A percentile compares a stretch with the other conserved stretches of the same genome.
Conservation (phyloP, 2,888 invertebrate species). For the Chorisops tibialis region DNA sequence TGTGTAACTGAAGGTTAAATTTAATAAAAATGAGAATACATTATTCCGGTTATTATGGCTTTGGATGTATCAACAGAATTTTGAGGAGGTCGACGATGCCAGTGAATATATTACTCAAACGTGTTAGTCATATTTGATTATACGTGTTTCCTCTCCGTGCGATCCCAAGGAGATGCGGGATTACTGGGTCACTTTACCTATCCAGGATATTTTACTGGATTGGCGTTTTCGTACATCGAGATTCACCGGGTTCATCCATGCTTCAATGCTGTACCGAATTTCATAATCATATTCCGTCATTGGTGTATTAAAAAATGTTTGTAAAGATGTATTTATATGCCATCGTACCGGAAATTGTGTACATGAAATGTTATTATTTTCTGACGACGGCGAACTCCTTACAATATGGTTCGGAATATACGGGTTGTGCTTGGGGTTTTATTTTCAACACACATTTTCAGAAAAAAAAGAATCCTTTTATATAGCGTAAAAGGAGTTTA, state of each 20-base stretch:
- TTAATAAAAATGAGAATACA: slow-evolving; percentile 32
- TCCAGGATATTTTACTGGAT: no score
- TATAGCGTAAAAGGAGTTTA: no score
- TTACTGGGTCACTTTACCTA: neutral
- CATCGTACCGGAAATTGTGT: slow-evolving; percentile 17
- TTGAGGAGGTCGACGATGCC: slow-evolving; percentile 24
- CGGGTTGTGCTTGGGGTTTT: no score
- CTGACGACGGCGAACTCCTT: neutral
- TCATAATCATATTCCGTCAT: slow-evolving; percentile 22
- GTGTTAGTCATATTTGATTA: slow-evolving; percentile 32
- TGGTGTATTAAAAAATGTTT: slow-evolving; percentile 23
- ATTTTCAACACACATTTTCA: no score
- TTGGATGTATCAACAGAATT: slow-evolving; percentile 28
- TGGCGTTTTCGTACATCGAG: no score
- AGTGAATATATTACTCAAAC: slow-evolving; percentile 30
- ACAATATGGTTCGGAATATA: no score
- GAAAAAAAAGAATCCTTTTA: no score
- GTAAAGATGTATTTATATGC: slow-evolving; percentile 18
- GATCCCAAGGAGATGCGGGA: neutral
- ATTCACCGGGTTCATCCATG: neutral
- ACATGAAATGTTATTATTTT: slow-evolving; percentile 16
- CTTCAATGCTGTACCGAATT: slow-evolving; percentile 13
- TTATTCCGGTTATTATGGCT: slow-evolving; percentile 32
- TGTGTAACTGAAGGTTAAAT: slow-evolving; percentile 32
- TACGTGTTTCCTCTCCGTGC: neutral